phyloP scores from a whole-genome alignment of 2,888 invertebrate genomes.

The Colletes collaris region DNA sequence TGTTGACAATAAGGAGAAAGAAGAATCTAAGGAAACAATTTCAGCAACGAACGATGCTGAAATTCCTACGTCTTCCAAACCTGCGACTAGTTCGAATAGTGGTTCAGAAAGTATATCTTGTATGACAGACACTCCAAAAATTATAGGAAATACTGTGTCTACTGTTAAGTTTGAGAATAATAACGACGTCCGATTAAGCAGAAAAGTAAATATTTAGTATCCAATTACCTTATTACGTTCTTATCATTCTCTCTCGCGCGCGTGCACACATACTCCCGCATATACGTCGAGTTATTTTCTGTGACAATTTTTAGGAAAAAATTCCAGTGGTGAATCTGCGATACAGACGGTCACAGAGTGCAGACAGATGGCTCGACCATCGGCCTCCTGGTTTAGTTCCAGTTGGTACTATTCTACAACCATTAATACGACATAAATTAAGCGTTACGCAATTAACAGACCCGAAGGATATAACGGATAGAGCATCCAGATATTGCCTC shows the following conservation, averaged over 20 bases:
- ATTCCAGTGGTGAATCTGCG: conserved; percentile 88
- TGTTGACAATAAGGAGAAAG: background rate
- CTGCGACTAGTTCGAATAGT: background rate
- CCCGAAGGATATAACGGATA: conserved; percentile 84
- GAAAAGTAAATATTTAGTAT: conserved; percentile 23
- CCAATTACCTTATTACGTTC: background rate
- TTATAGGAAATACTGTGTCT: conserved; percentile 3
- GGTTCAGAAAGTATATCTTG: background rate
- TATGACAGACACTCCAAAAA: conserved; percentile 16
- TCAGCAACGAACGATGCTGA: conserved; percentile 8
- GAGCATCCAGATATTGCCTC: conserved; percentile 93
- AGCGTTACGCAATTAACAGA: conserved; percentile 93
- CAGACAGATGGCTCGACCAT: conserved; percentile 94
- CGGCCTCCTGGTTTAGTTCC: conserved; percentile 91
- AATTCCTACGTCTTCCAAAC: conserved; percentile 8
- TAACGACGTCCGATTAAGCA: conserved; percentile 20
- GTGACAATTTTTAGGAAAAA: conserved; percentile 83
- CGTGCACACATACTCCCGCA: background rate
- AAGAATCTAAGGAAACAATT: conserved; percentile 22
- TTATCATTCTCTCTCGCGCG: no score
- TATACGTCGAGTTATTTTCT: background rate
- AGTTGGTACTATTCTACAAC: conserved; percentile 94
- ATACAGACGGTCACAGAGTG: conserved; percentile 91
- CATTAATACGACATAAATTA: conserved; percentile 90
- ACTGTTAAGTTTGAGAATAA: conserved; percentile 14